phyloP scores from a whole-genome alignment of 2,888 invertebrate genomes.

The Nymphalis polychloros region DNA sequence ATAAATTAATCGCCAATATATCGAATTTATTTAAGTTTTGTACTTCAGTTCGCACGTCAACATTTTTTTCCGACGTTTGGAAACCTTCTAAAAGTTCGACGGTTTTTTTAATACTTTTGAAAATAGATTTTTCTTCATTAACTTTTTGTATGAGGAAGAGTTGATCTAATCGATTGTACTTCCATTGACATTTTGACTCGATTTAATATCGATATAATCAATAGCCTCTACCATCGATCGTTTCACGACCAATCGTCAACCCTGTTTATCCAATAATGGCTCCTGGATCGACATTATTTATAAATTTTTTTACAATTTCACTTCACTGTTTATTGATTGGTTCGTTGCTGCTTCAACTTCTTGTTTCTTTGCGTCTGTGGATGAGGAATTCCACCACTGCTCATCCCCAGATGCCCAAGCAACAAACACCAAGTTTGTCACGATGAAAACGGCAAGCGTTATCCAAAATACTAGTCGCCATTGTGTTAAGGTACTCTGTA shows the following conservation, averaged over 20 bases:
- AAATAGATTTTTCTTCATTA: background rate
- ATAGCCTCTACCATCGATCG: conserved; percentile 20
- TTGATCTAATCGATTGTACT: conserved; percentile 3
- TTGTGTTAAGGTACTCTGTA: conserved; percentile 83
- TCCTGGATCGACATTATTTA: conserved; percentile 7
- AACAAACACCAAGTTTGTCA: conserved; percentile 87
- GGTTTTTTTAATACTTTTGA: background rate
- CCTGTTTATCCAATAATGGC: conserved; percentile 35
- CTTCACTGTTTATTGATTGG: conserved; percentile 62
- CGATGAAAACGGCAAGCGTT: conserved; percentile 85
- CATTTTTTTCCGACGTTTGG: too few relatives aligned
- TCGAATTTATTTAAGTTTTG: conserved; percentile 32
- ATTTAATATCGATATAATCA: conserved; percentile 27
- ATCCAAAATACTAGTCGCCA: conserved; percentile 93
- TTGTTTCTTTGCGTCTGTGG: conserved; percentile 60
- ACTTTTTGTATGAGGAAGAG: conserved; percentile 7
- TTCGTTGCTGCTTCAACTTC: conserved; percentile 55
- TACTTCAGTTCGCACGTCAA: conserved; percentile 34
- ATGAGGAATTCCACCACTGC: conserved; percentile 87
- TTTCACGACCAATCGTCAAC: conserved; percentile 22
- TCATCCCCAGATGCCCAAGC: conserved; percentile 89
- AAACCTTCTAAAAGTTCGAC: too few relatives aligned
- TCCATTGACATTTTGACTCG: conserved; percentile 12
- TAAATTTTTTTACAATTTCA: conserved; percentile 56
- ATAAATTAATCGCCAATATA: conserved; percentile 54